A percentile compares a stretch with the other conserved stretches of the same genome.
Evolutionary conservation across 2,888 invertebrate species (phyloP).

Genomic region (Epinotia ramella): DNA sequence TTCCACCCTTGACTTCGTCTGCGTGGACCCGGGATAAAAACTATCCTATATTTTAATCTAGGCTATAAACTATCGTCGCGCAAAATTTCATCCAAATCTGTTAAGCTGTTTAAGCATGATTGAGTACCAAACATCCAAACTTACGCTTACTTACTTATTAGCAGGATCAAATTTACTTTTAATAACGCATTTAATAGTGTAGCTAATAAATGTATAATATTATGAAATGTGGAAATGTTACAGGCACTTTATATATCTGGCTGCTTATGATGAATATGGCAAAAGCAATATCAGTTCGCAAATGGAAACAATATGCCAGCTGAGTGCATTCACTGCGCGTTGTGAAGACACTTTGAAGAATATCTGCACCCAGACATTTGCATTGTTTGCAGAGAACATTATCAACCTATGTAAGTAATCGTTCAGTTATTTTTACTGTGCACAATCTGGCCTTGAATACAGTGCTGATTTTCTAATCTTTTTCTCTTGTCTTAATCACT

Average conservation of each 20-base stretch:
- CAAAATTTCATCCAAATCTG: too few species aligned
- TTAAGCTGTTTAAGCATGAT: too few species aligned
- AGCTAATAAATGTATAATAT: background rate
- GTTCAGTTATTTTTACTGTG: slow-evolving; percentile 14
- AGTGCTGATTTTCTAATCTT: background rate
- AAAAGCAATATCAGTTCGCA: slow-evolving; percentile 78
- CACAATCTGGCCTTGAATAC: background rate
- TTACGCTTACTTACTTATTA: too few species aligned
- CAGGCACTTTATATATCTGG: slow-evolving; percentile 85
- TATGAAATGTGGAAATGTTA: slow-evolving; percentile 48
- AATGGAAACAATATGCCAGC: slow-evolving; percentile 86
- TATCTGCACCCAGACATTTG: slow-evolving; percentile 90
- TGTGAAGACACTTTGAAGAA: slow-evolving; percentile 90
- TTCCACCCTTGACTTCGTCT: too few species aligned
- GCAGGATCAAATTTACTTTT: background rate
- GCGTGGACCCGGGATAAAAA: too few species aligned
- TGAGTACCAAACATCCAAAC: too few species aligned
- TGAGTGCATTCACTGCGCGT: slow-evolving; percentile 89
- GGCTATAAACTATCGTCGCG: too few species aligned
- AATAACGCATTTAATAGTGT: background rate
- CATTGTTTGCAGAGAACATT: slow-evolving; percentile 85
- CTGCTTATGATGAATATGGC: slow-evolving; percentile 88
- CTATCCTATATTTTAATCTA: too few species aligned
- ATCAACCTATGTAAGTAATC: slow-evolving; percentile 73
- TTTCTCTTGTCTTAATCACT: too few species aligned